These are phyloP conservation scores for Masticophis lateralis DNA, from an alignment of 2,797 vertebrate genomes.

Conservation along the genomic window DNA sequence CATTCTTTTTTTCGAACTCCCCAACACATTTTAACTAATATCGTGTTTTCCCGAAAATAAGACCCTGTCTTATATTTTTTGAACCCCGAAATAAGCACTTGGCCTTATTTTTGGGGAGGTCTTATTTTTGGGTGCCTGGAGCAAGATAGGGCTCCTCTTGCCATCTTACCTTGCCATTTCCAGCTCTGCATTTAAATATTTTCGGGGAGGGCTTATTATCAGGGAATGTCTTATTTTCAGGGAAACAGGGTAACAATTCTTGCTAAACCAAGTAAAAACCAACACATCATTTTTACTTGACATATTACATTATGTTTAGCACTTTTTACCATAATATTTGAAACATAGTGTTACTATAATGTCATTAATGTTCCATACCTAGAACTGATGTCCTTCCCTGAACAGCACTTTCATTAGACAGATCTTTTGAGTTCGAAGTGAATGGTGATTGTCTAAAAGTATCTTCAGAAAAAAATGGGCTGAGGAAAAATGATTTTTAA, in stretches of 20 bases:
- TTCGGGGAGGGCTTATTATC: too few relatives aligned
- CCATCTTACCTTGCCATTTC: too few relatives aligned
- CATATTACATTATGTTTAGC: neutral
- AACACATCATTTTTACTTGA: neutral
- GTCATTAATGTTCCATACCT: constrained; percentile 74
- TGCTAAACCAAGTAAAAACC: neutral
- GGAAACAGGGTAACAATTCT: neutral
- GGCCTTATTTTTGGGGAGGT: too few relatives aligned
- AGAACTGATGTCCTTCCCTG: constrained; percentile 81
- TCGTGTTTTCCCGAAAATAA: too few relatives aligned
- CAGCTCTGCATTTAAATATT: too few relatives aligned
- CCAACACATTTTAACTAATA: neutral
- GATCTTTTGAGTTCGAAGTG: constrained; percentile 92
- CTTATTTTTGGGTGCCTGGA: too few relatives aligned
- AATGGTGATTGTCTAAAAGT: constrained; percentile 98
- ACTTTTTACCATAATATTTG: neutral
- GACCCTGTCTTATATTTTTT: too few relatives aligned
- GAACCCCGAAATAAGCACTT: too few relatives aligned
- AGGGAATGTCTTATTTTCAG: too few relatives aligned
- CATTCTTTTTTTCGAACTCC: neutral
- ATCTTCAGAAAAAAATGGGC: constrained; percentile 94
- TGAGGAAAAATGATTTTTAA: constrained; percentile 63
- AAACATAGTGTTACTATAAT: constrained; percentile 26
- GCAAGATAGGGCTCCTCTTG: too few relatives aligned
- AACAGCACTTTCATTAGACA: constrained; percentile 83